Evolutionary conservation across 1,140 invertebrate genomes (phyloP), one percentile per base, ranked within the genome.

Genomic region (Solenopsis invicta): DNA sequence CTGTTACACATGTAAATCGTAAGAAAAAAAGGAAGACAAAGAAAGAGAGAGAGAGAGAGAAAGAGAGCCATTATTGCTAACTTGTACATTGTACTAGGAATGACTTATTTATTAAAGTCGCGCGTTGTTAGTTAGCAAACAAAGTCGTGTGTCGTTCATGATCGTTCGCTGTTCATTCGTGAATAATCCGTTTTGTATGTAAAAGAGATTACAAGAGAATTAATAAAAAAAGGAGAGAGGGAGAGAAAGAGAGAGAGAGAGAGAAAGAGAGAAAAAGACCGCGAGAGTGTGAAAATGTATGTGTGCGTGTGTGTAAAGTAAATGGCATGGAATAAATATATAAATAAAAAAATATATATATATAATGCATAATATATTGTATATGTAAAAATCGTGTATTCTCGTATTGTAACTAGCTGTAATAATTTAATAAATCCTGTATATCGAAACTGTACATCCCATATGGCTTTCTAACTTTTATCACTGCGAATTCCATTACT

Each of bases 371-470:
- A 84, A 90, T 87, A 92, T 77, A 81, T 86, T 88, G 81, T 90
- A 90, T 89, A 92, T 93, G 92, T 93, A 93, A 93, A 93, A 93
- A 93, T 91, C 86, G 87, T 92, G 93, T 93, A 92, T 93, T 93
- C 92, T 93, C 91, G 74, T 92, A 93, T 92, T 90, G 90, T 93
- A 85, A 89, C 69, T 92, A 91, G 86, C 85, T 91, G 91, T 93
- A 93, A 93, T 93, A 92, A 93, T 91, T 93, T 92, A 93, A 93
- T 93, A 93, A 93, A 93, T 88, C 84, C 87, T 90, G 87, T 92
- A 92, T 92, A 93, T 92, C 89, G 87, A 80, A 90, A 72, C 10
- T 13, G 18, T 21, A 59, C 50, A 6, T 18, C 3, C 12, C 8
- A 21, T 5, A 29, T 59, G 9, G 13, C 29, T 87, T 62, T 59